Evolutionary conservation across 35 echinoderm and acorn worm species (phyloP), one percentile per base, ranked within the genome.

Genomic region (Lytechinus pictus): DNA sequence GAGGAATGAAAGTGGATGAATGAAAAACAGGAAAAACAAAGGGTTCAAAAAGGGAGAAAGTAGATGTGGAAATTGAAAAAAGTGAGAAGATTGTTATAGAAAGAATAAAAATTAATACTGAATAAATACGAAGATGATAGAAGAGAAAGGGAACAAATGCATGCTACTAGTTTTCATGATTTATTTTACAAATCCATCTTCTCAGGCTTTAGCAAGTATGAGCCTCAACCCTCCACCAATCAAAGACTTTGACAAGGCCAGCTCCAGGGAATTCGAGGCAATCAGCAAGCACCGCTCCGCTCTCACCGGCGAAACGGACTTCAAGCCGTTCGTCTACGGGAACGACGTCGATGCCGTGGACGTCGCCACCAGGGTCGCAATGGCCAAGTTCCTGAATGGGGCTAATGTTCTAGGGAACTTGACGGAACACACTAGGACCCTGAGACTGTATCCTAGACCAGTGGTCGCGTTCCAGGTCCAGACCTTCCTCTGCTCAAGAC

Each of bases 301-400:
- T 3, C 92, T 96, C 52, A 79, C 92, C 44, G 89, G 86, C 53
- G 97, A 99, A 27, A 97, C 94, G 12, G 95, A 94, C 28, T 97
- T 97, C 96, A 97, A 97, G 57, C 96, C 96, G 12, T 97, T 97
- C 94, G 97, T 99, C 94, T 99, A 96, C 66, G 98, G 97, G 27
- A 99, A 97, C 54, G 98, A 99, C 89, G 98, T 99, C 24, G 98
- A 97, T 71, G 97, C 98, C 21, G 98, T 99, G 10, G 98, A 99
- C 61, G 97, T 99, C n/a, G 98, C 98, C 12, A 99, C 98, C 11
- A 95, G 98, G 33, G 97, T 96, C 8, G 98, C 98, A 4, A 99
- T 99, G 96, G 98, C 97, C 13, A 97, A 97, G 94, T 99, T 97
- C 88, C 94, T 99, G 13, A 96, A 97, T 60, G 97, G 96, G 4